Conservation (phyloP, 2,888 invertebrate species). For the Acanthosepion pharaonis region DNA sequence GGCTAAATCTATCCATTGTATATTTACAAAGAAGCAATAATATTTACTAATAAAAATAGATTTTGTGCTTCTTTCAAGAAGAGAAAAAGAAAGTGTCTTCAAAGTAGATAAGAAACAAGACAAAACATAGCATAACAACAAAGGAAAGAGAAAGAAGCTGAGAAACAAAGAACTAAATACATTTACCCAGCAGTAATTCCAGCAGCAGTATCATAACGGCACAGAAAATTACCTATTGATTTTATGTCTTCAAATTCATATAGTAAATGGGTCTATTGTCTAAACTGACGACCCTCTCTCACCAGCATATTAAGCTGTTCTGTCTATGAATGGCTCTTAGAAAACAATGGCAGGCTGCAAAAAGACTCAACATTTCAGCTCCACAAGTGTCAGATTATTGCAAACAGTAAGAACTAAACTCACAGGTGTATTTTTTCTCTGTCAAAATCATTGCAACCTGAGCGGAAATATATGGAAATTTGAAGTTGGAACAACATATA, state of each 20-base stretch:
- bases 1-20: background rate
- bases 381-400: background rate
- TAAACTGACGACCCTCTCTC: slow-evolving; percentile 33
- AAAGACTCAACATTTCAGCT: background rate
- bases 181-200: slow-evolving; percentile 25
- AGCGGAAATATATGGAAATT: background rate
- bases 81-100: background rate
- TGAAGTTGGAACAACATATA: background rate
- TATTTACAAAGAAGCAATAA: background rate
- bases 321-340: background rate
- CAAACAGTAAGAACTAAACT: background rate
- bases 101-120: slow-evolving; percentile 17
- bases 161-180: background rate
- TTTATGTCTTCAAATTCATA: slow-evolving; percentile 33
- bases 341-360: slow-evolving; percentile 20
- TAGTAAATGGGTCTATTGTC: slow-evolving; percentile 33
- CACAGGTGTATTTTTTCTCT: background rate
- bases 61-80: background rate
- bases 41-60: background rate
- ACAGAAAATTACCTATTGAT: slow-evolving; percentile 33
- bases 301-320: background rate
- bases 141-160: background rate
- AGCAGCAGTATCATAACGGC: background rate
- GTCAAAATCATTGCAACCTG: background rate
- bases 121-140: background rate